Evolutionary conservation across 2,888 invertebrate species (phyloP), one percentile per base, ranked within the genome.

Genomic region (Sabellastarte sp.): DNA sequence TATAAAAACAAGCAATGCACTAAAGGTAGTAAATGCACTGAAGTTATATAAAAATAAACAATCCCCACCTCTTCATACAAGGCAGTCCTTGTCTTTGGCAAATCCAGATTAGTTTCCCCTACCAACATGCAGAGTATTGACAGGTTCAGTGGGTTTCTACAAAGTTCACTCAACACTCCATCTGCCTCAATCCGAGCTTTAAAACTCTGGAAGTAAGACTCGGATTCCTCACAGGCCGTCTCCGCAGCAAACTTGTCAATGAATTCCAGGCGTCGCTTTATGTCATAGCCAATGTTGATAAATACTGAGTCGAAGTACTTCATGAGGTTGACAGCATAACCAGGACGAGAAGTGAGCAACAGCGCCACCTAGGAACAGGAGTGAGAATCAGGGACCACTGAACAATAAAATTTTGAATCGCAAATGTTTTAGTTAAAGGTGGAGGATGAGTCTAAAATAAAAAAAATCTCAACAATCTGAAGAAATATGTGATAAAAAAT

Each of bases 281-380:
- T 26, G 53, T 5, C 10, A 53, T 53, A 53, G 53, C 53, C 53
- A 53, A 53, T 26, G 26, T 24, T 53, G 10, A 5, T 5, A 5
- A 53, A 53, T 5, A 53, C 28, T 5, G 53, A n/a, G 24, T 53
- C 53, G 26, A 53, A 53, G 26, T 53, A 53, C 26, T 53, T 53
- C 24, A 53, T 10, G 20, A 53, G 5, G 53, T 10, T 10, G 26
- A 53, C 5, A 5, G 26, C 26, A 26, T 53, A 26, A 26, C 53
- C 53, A 26, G 10, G 10, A 5, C 53, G 10, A 20, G 53, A 53
- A 5, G 53, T 53, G 24, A 53, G n/a, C n/a, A n/a, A n/a, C n/a
- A n/a, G n/a, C n/a, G n/a, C n/a, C n/a, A n/a, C n/a, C n/a, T n/a
- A n/a, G n/a, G n/a, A n/a, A n/a, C n/a, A n/a, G n/a, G n/a, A n/a